These are phyloP conservation scores for Pitta sordida DNA, from an alignment of 2,113 vertebrate species.

Conservation along the genomic window DNA sequence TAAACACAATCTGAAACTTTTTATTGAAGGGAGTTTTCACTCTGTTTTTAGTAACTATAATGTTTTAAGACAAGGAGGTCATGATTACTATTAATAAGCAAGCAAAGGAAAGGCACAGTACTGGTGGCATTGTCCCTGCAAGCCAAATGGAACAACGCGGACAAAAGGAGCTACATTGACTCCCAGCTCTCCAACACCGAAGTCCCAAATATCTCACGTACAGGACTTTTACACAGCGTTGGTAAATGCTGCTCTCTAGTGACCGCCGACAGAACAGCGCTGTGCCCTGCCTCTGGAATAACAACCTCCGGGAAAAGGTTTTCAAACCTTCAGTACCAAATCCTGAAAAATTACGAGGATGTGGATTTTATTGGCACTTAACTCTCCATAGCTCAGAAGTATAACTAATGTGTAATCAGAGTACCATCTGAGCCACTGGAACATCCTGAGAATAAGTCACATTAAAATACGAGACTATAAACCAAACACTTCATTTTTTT, in stretches of 20 bases:
- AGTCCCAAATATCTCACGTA: accelerated
- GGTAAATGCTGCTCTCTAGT: conserved; percentile 66
- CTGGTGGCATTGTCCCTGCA: no score
- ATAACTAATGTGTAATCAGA: neutral
- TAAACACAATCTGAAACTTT: neutral
- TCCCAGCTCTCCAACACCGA: neutral
- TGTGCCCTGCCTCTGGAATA: accelerated
- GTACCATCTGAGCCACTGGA: neutral
- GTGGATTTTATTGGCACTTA: neutral
- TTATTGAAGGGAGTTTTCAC: neutral
- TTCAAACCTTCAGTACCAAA: accelerated
- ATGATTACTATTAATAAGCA: neutral
- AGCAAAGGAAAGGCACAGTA: neutral
- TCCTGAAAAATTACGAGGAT: accelerated
- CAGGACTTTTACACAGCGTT: accelerated
- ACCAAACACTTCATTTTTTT: neutral
- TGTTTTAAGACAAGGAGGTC: neutral
- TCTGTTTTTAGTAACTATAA: neutral
- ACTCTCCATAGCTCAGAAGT: neutral
- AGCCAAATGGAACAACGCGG: neutral
- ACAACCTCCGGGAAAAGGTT: neutral
- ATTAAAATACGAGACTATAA: neutral
- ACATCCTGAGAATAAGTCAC: neutral
- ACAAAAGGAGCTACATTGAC: neutral
- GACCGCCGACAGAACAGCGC: neutral